Evolutionary conservation across 1,140 invertebrate species (phyloP), one percentile per base, ranked within the genome.

Genomic region (Anastrepha ludens): DNA sequence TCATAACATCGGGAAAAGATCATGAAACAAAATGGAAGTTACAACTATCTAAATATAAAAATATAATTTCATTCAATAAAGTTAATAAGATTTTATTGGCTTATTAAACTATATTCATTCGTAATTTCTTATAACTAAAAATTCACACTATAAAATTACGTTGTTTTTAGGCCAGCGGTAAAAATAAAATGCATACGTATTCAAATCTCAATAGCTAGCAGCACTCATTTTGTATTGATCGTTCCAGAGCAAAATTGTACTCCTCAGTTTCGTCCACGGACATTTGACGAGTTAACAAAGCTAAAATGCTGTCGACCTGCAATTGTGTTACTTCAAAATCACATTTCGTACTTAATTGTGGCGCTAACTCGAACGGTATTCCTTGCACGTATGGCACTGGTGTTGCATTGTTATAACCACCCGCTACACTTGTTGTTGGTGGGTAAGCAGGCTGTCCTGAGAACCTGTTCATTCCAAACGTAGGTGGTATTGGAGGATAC

Each of bases 281-380:
- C 62, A 93, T 60, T 47, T 92, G 92, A n/a, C 91, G 89, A 7
- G 92, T 93, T n/a, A 93, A 74, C 0, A 92, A 70, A 0, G 92
- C 92, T 70, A 93, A 62, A 39, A 93, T 92, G 62, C 90, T 90
- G 62, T 93, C 92, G 17, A 93, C 90, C 87, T 93, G 91, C 81
- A 89, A 86, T 47, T 93, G 92, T 1, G 90, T 89, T n/a, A 89
- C 87, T 64, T 89, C 89, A 7, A 88, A 90, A 41, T 88, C 86
- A 39, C 89, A 89, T 86, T 91, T 92, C 59, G 41, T 88, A 15
- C 89, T 85, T 39, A 93, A 47, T 2, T 90, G 91, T 0, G 92
- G 92, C 5, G 92, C 90, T 50, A 93, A 86, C 74, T 92, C 88
- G n/a, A 93, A 93, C 8, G 92, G 92, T 88, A 93, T 90, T 86